phyloP scores from a whole-genome alignment of 2,888 invertebrate genomes.

The Ennomos quercinarius region DNA sequence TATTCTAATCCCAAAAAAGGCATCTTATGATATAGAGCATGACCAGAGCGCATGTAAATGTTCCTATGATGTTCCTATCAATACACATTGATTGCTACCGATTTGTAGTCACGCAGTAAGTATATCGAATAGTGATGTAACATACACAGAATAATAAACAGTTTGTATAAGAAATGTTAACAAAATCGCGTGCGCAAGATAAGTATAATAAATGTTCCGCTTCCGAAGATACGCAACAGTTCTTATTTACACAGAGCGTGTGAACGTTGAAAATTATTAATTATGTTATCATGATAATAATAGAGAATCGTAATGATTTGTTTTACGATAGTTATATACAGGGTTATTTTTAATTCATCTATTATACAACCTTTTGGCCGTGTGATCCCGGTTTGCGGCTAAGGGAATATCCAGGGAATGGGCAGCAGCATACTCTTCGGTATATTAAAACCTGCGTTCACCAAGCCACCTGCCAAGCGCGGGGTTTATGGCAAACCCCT shows the following conservation, averaged over 20 bases:
- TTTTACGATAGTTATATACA: too few relatives aligned
- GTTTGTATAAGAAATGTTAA: constrained; percentile 14
- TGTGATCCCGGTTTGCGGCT: too few relatives aligned
- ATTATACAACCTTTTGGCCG: too few relatives aligned
- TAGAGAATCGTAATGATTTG: too few relatives aligned
- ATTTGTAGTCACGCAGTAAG: constrained; percentile 28
- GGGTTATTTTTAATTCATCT: too few relatives aligned
- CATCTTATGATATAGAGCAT: background rate
- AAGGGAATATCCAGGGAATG: too few relatives aligned
- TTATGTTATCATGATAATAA: background rate
- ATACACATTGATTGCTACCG: constrained; percentile 21
- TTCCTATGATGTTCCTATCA: constrained; percentile 23
- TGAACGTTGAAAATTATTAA: constrained; percentile 32
- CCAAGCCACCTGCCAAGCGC: too few relatives aligned
- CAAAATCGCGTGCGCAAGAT: constrained; percentile 48
- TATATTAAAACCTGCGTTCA: too few relatives aligned
- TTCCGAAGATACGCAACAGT: constrained; percentile 64
- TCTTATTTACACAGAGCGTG: constrained; percentile 44
- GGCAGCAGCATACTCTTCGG: too few relatives aligned
- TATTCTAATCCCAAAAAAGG: background rate
- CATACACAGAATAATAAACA: constrained; percentile 13
- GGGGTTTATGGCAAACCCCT: too few relatives aligned
- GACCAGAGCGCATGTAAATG: constrained; percentile 17
- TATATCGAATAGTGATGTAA: constrained; percentile 26
- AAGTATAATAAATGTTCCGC: constrained; percentile 55